A percentile compares a stretch with the other conserved stretches of the same genome.
Conservation (phyloP, 2,888 invertebrate species). For the Nemurella pictetii region DNA sequence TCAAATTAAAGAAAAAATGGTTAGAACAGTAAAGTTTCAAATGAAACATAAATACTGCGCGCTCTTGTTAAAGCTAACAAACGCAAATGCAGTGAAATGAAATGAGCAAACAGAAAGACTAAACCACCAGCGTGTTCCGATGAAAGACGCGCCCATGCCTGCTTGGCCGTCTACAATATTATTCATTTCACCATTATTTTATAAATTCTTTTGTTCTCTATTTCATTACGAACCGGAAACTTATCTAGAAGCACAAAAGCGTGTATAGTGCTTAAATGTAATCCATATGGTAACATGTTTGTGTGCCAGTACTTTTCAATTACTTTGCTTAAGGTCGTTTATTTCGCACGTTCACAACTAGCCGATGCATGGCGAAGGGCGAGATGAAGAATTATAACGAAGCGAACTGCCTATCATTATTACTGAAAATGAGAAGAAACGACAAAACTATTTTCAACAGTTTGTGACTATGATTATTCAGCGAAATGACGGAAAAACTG, state of each 20-base stretch:
- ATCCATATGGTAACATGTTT: neutral
- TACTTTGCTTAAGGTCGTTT: neutral
- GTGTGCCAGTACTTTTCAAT: neutral
- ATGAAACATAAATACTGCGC: slow-evolving; percentile 18
- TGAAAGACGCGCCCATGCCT: neutral
- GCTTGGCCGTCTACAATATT: neutral
- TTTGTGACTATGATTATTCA: no score
- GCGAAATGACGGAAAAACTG: no score
- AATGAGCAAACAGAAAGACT: neutral
- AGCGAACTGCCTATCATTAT: no score
- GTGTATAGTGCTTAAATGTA: neutral
- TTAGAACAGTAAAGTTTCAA: slow-evolving; percentile 16
- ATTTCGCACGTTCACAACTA: no score
- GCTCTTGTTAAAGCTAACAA: slow-evolving; percentile 14
- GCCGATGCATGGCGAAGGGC: no score
- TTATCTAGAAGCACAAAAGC: neutral
- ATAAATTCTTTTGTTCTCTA: slow-evolving; percentile 7
- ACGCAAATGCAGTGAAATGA: slow-evolving; percentile 19
- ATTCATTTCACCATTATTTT: slow-evolving; percentile 5
- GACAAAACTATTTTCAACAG: no score
- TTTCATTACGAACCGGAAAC: neutral
- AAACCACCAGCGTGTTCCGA: neutral
- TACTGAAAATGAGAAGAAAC: no score
- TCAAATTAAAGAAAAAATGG: neutral
- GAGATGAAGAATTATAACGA: no score